Percentiles rank a stretch among this genome's conserved stretches.
These are phyloP conservation scores for Diorhabda carinulata DNA, from an alignment of 1,140 invertebrate species.

Conservation along the genomic window DNA sequence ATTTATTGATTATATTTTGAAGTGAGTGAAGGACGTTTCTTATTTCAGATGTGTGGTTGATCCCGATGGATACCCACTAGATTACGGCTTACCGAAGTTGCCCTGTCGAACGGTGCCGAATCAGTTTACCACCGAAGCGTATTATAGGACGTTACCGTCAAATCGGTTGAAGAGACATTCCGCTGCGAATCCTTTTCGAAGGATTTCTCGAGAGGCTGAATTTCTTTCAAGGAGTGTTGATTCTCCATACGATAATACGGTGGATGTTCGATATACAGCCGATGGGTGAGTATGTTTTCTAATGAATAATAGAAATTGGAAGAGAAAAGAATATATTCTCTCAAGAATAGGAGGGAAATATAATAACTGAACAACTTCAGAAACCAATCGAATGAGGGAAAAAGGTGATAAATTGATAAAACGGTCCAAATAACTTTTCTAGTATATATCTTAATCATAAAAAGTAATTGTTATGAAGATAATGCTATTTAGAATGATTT, in stretches of 20 bases:
- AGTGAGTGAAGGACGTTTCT: neutral
- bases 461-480: too few species aligned
- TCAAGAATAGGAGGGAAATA: too few species aligned
- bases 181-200: constrained; percentile 56
- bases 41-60: constrained; percentile 52
- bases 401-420: too few species aligned
- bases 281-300: constrained; percentile 55
- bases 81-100: constrained; percentile 73
- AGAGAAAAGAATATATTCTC: too few species aligned
- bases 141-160: constrained; percentile 67
- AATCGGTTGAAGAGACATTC: constrained; percentile 60
- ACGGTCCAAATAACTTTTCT: too few species aligned
- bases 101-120: constrained; percentile 27
- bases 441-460: too few species aligned
- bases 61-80: constrained; percentile 70
- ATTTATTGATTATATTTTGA: too few species aligned
- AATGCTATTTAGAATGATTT: too few species aligned
- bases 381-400: too few species aligned
- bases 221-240: constrained; percentile 55
- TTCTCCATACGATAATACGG: constrained; percentile 54
- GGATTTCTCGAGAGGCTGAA: constrained; percentile 65
- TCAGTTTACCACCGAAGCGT: constrained; percentile 43
- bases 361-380: too few species aligned
- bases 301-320: neutral
- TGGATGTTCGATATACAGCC: constrained; percentile 69